Evolutionary conservation across 2,888 invertebrate species (phyloP).

Genomic region (Bibio marci): DNA sequence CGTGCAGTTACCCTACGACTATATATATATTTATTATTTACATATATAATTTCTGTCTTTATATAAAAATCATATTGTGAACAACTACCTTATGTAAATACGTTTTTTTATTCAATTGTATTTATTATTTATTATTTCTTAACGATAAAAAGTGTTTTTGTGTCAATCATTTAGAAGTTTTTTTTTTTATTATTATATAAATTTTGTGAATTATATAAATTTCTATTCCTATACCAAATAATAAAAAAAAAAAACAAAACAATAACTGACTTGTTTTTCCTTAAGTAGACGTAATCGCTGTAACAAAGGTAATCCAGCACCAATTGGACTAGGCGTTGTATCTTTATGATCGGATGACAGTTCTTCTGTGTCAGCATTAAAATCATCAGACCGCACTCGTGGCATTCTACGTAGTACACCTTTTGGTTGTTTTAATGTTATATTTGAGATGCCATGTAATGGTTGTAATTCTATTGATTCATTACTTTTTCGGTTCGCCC

Average conservation of each 20-base stretch:
- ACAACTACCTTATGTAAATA: too few species aligned
- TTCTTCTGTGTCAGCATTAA: conserved; percentile 26
- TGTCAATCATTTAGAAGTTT: too few species aligned
- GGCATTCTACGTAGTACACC: conserved; percentile 56
- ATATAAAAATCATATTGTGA: too few species aligned
- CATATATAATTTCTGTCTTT: too few species aligned
- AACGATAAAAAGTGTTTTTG: too few species aligned
- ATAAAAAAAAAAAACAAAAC: background rate
- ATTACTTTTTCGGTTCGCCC: conserved; percentile 27
- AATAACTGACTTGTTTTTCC: conserved; percentile 56
- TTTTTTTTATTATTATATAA: too few species aligned
- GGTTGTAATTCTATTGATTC: conserved; percentile 54
- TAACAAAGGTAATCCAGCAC: conserved; percentile 67
- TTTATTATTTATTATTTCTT: too few species aligned
- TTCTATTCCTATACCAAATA: too few species aligned
- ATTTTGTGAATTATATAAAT: too few species aligned
- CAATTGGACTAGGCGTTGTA: conserved; percentile 54
- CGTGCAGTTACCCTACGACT: too few species aligned
- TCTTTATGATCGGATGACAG: conserved; percentile 30
- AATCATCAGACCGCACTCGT: conserved; percentile 54
- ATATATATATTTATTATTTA: too few species aligned
- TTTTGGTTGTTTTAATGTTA: conserved; percentile 27
- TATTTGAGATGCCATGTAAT: conserved; percentile 31
- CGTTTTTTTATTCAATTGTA: too few species aligned
- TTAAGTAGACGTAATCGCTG: conserved; percentile 62